Evolutionary conservation across 1,140 invertebrate genomes (phyloP), one percentile per base, ranked within the genome.

Genomic region (Drosophila mauritiana): DNA sequence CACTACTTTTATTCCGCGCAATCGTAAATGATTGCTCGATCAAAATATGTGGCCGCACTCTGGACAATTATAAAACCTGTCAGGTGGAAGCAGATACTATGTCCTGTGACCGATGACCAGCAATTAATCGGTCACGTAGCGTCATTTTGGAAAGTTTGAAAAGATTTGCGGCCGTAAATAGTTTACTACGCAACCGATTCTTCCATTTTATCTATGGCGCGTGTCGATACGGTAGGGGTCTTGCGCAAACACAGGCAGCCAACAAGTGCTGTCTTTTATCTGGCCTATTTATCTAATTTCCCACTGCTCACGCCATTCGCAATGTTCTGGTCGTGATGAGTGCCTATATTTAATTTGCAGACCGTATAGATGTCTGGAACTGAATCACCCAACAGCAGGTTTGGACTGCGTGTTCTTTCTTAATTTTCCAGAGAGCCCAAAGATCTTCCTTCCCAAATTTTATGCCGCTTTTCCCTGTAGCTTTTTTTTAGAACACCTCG

Each of bases 281-380:
- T 69, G 63, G 34, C 34, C 64, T 42, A 70, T 70, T 70, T 70
- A 70, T 72, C 68, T 70, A 70, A 27, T 57, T 39, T 49, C 12
- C 5, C 10, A 20, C 15, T 57, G 65, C 68, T 57, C 68, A 72
- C 68, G 68, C 68, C 68, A 49, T 57, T 39, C 42, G 13, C 52
- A 42, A 25, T 56, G 15, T 70, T 70, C 49, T 48, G 36, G 43
- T 25, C 64, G 51, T 70, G 68, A 57, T 54, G 25, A 52, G 65
- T 13, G 55, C 6, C 63, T 70, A 57, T 20, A 72, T 49, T 37
- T 72, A 57, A 57, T 39, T 37, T 40, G 34, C 6, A 27, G 37
- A 40, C 20, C 46, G 3, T 46, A 20, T 46, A 39, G 22, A 22
- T 31, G n/a, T 39, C 42, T 72, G 68, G 65, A 70, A 56, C 43